Base-by-base conservation (phyloP, 2,797 vertebrate species). In the Gymnoscopelus microlampas region DNA sequence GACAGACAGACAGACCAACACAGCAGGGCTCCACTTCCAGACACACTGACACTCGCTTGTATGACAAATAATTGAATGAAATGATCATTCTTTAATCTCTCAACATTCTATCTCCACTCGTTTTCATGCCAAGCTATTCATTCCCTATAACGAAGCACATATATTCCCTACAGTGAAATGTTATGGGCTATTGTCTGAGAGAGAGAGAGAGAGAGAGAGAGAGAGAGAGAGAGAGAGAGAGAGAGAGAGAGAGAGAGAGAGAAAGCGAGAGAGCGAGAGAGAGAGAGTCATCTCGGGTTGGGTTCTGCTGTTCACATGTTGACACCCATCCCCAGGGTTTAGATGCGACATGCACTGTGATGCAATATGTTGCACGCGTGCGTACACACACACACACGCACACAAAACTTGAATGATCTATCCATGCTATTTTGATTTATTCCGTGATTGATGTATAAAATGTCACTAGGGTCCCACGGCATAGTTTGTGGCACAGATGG, bases 401-500 rank as follows among this genome's bases (percentile, higher is more conserved):
- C 49, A 51, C 49, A 51, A 13, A 77, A 54, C 70, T 70, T 14
- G 68, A 56, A 76, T 72, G 77, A 82, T 74, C 71, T 76, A 39
- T 79, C 76, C 61, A 50, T 3, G 60, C 71, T 79, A 54, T 76
- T 76, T 74, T 85, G 86, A 91, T 90, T 89, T 87, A 88, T 90
- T 81, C 8, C 3, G 66, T 68, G 62, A 81, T 87, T 86, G 87
- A 90, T 81, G 77, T 90, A 83, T 80, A 71, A 82, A 89, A 88
- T 76, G 77, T 81, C 70, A 66, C 77, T 85, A 74, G 63, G 78
- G 79, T 87, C 86, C 77, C 79, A 83, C 83, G 87, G 78, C 67
- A 44, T 2, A 14, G 72, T 71, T 77, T 73, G 64, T 84, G 81
- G 83, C 66, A 76, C 90, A 91, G 87, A 91, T 90, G 88, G 87